phyloP scores from a whole-genome alignment of 2,888 invertebrate species.

The Lycocerus yunnanus region DNA sequence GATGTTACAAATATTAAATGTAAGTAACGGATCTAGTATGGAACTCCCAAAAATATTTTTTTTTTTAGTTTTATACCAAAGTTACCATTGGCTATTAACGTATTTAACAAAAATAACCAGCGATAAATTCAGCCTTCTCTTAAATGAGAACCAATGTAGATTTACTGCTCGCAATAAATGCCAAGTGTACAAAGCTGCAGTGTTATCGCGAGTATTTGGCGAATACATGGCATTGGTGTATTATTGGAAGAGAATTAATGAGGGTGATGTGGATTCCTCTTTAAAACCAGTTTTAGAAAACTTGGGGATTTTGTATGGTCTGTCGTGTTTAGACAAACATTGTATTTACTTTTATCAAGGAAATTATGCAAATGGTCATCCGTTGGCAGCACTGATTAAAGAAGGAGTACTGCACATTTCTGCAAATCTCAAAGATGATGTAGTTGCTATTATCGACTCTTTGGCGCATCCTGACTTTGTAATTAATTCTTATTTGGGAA shows the following conservation, averaged over 20 bases:
- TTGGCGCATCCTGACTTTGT: slow-evolving; percentile 90
- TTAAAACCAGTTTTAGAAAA: slow-evolving; percentile 56
- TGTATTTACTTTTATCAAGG: slow-evolving; percentile 67
- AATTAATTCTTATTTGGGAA: slow-evolving; percentile 83
- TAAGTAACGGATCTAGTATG: slow-evolving; percentile 40
- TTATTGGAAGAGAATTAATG: slow-evolving; percentile 57
- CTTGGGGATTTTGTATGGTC: slow-evolving; percentile 62
- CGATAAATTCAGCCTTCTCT: slow-evolving; percentile 61
- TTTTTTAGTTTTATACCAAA: slow-evolving; percentile 68
- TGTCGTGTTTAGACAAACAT: slow-evolving; percentile 65
- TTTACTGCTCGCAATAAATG: slow-evolving; percentile 80
- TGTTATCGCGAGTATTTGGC: slow-evolving; percentile 76
- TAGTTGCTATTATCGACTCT: slow-evolving; percentile 80
- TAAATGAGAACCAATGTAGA: slow-evolving; percentile 61
- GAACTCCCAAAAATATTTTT: slow-evolving; percentile 21
- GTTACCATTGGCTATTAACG: slow-evolving; percentile 85
- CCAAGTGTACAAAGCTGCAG: slow-evolving; percentile 80
- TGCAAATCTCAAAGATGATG: slow-evolving; percentile 70
- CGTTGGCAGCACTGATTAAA: slow-evolving; percentile 65
- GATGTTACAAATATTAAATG: slow-evolving; percentile 52
- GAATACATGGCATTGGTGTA: slow-evolving; percentile 67
- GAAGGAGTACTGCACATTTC: slow-evolving; percentile 73
- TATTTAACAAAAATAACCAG: slow-evolving; percentile 76
- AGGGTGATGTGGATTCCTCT: slow-evolving; percentile 47
- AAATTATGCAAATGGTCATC: slow-evolving; percentile 43